Evolutionary conservation across 1,140 invertebrate genomes (phyloP).

Genomic region (Papilio xuthus): DNA sequence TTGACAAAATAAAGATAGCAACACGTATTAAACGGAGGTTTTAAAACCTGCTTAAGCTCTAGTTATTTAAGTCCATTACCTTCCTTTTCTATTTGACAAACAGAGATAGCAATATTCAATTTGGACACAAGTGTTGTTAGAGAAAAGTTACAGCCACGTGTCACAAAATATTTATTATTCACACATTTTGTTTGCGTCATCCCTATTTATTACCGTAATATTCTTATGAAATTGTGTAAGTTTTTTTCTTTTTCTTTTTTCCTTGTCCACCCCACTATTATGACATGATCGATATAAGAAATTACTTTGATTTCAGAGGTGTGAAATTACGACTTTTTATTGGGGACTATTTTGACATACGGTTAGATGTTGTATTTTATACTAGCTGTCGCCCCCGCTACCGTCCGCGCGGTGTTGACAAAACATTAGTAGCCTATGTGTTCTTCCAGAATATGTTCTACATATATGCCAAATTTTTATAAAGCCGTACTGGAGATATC

Average conservation of each 20-base stretch:
- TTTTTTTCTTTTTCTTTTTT: slow-evolving; percentile 6
- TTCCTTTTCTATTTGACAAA: neutral
- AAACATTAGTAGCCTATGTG: too few species aligned
- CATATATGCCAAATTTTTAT: too few species aligned
- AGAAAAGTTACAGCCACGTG: neutral
- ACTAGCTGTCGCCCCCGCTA: too few species aligned
- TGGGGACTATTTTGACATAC: neutral
- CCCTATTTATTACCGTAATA: neutral
- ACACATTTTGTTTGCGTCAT: slow-evolving; percentile 5
- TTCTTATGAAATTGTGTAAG: slow-evolving; percentile 13
- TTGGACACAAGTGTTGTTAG: neutral
- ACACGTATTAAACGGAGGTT: too few species aligned
- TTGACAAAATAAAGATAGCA: too few species aligned
- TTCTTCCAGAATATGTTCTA: too few species aligned
- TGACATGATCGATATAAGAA: neutral
- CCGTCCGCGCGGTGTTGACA: too few species aligned
- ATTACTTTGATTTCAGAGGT: slow-evolving; percentile 8
- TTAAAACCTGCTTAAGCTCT: too few species aligned
- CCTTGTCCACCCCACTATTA: slow-evolving; percentile 3
- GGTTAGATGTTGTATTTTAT: neutral
- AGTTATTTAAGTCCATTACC: neutral
- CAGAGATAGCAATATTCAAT: neutral
- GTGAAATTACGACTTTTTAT: neutral
- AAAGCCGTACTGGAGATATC: too few species aligned
- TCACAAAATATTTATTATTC: slow-evolving; percentile 7